A percentile compares a stretch with the other conserved stretches of the same genome.
phyloP scores from a whole-genome alignment of 2,113 vertebrate species.

The Gopherus evgoodei region DNA sequence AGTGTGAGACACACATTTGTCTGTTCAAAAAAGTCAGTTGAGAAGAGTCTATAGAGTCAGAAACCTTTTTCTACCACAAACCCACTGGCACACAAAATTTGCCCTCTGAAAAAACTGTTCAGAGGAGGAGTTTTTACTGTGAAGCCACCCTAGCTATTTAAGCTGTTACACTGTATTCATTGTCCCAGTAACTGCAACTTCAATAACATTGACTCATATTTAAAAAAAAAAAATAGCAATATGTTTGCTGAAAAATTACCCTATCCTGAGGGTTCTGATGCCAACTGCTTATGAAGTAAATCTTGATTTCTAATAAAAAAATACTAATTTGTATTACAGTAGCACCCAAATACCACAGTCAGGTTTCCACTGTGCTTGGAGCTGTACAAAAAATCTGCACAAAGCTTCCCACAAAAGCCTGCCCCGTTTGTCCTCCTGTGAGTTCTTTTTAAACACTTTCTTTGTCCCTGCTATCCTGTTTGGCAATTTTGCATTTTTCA shows the following conservation, averaged over 20 bases:
- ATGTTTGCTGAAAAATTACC: constrained; percentile 63
- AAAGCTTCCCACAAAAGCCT: not conserved
- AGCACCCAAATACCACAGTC: not conserved
- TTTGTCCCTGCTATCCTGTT: not conserved
- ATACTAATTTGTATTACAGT: not conserved
- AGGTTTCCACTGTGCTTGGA: not conserved
- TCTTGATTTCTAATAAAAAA: constrained; percentile 36
- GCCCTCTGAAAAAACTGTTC: not conserved
- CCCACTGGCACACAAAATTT: constrained; percentile 18
- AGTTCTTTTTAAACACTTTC: not conserved
- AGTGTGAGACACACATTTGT: not conserved
- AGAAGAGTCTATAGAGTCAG: not conserved
- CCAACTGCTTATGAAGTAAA: constrained; percentile 34
- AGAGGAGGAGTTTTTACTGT: constrained; percentile 58
- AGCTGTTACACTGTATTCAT: constrained; percentile 59
- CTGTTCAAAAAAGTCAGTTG: not conserved
- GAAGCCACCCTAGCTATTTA: constrained; percentile 47
- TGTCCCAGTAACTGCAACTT: constrained; percentile 59
- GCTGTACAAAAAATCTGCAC: not conserved
- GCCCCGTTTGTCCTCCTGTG: not conserved
- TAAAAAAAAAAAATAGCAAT: constrained; percentile 68
- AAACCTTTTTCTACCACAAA: not conserved
- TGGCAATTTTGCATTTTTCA: not conserved
- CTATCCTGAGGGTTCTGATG: constrained; percentile 32
- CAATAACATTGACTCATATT: constrained; percentile 58